Percentiles rank a stretch among this genome's conserved stretches.
phyloP scores from a whole-genome alignment of 2,797 vertebrate species.

The Manis crassicaudata region DNA sequence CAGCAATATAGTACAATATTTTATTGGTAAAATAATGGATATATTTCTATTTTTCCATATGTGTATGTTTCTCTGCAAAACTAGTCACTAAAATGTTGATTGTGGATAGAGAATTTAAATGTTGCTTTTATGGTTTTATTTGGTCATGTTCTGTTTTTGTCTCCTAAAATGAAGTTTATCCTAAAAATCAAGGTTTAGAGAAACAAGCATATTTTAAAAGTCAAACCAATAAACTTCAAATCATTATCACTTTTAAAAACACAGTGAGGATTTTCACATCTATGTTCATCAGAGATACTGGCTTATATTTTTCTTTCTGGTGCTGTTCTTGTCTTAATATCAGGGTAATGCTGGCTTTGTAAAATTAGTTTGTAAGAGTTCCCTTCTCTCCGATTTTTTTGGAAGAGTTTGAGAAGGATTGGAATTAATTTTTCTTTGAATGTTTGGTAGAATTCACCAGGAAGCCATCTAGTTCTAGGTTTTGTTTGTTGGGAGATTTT shows the following conservation, averaged over 20 bases:
- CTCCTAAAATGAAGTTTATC: not conserved
- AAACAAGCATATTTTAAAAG: not conserved
- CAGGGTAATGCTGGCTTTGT: not conserved
- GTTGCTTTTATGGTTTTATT: not conserved
- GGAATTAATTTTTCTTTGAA: not conserved
- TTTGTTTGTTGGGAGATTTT: not conserved
- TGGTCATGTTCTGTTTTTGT: not conserved
- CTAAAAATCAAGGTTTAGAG: not conserved
- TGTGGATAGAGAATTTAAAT: not conserved
- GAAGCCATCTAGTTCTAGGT: not conserved
- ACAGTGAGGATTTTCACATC: not conserved
- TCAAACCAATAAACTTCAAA: not conserved
- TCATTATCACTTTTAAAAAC: not conserved
- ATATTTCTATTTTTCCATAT: not conserved
- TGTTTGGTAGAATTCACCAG: not conserved
- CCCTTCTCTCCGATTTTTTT: not conserved
- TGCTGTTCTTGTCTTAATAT: not conserved
- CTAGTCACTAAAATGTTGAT: not conserved
- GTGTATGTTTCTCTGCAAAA: not conserved
- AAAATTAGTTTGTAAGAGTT: not conserved
- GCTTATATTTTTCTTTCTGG: not conserved
- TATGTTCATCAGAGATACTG: not conserved
- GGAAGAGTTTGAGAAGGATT: not conserved
- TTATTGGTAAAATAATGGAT: not conserved
- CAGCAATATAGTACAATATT: not conserved